Evolutionary conservation across 2,797 vertebrate species (phyloP), one percentile per base, ranked within the genome.

Genomic region (Protonibea diacanthus): DNA sequence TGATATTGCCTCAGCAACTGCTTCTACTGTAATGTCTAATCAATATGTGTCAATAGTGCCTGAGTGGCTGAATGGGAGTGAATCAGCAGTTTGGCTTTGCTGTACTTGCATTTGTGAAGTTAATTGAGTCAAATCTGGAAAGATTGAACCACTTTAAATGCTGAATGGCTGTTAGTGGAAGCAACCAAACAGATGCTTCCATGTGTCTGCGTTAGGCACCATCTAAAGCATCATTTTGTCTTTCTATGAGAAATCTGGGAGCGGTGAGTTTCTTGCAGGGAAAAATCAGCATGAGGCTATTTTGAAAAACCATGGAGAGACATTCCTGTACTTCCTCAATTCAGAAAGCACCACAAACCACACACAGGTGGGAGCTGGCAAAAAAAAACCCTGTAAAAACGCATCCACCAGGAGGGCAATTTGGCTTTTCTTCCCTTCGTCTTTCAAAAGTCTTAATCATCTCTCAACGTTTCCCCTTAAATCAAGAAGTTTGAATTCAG

Each of bases 1-100:
- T 62, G 70, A 65, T 69, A 47, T 71, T 44, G 42, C 81, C 45
- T 59, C 66, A 61, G 70, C 75, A 73, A 33, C 55, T 57, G 56
- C 66, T 21, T 20, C 45, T 14, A 51, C 61, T 67, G 65, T 81
- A 80, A 74, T 75, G 61, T 69, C 60, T 48, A 82, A 89, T 92
- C 85, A 87, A 84, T 90, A 74, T 33, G n/a, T 86, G 84, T 76
- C 90, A 78, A 90, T 90, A 75, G 42, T 18, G 27, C 72, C 29
- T 42, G 6, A 76, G 80, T 55, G 88, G 14, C 81, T 69, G 81
- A 63, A 59, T 70, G 29, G 42, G 59, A 64, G 72, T 83, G 81
- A 87, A 80, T 89, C 87, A 88, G 86, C 88, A 89, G n/a, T 58
- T 70, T 56, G 62, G 48, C 60, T 90, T 55, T 90, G 86, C 87